Conservation (phyloP, 2,797 vertebrate species). For the Anniella stebbinsi region DNA sequence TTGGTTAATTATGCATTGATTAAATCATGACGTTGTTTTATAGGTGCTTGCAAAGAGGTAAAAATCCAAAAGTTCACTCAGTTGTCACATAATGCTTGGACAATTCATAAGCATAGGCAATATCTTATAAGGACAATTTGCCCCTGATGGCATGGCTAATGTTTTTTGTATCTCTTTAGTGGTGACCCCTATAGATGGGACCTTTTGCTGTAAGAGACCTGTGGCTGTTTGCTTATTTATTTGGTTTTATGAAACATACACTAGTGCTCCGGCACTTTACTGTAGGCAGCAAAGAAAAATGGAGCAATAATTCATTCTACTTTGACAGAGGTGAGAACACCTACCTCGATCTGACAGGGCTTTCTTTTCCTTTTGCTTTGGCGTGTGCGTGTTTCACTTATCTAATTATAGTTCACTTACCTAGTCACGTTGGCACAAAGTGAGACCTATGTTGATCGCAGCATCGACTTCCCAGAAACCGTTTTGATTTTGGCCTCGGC, state of each 20-base stretch:
- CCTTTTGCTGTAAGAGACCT: background rate
- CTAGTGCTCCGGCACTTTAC: background rate
- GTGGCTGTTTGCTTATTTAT: constrained; percentile 12
- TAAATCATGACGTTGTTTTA: constrained; percentile 6
- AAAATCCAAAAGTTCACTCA: background rate
- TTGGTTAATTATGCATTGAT: constrained; percentile 25
- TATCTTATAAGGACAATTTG: background rate
- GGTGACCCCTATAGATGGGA: background rate
- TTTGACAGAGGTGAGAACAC: background rate
- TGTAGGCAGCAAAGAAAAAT: background rate
- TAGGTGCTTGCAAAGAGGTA: background rate
- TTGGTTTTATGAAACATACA: background rate
- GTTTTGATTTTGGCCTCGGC: background rate
- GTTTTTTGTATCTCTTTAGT: background rate
- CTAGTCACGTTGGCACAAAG: background rate
- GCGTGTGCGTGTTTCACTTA: background rate
- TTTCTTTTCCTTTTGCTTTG: background rate
- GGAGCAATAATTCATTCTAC: background rate
- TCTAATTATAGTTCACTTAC: background rate
- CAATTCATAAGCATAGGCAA: background rate
- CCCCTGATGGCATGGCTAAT: background rate
- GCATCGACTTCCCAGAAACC: background rate
- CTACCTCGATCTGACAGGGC: background rate
- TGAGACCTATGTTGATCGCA: background rate
- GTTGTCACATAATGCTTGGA: background rate